phyloP scores from a whole-genome alignment of 2,888 invertebrate genomes.

The Microplitis manilae region DNA sequence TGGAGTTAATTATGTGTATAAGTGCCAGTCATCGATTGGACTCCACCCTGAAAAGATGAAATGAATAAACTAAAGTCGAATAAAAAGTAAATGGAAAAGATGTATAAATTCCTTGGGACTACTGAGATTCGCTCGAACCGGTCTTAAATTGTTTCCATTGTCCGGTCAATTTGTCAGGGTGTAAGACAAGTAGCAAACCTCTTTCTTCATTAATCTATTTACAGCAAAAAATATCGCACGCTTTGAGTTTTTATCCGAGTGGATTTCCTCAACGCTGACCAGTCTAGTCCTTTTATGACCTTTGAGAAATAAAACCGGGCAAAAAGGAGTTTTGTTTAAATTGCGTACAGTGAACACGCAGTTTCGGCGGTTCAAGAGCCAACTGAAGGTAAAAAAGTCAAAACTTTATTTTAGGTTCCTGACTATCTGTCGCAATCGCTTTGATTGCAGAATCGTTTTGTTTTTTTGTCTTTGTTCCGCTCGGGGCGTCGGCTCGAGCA shows the following conservation, averaged over 20 bases:
- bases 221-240: neutral
- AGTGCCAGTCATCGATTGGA: neutral
- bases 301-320: neutral
- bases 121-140: slow-evolving; percentile 55
- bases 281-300: neutral
- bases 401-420: neutral
- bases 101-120: slow-evolving; percentile 61
- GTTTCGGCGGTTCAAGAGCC: slow-evolving; percentile 14
- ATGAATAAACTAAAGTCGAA: slow-evolving; percentile 19
- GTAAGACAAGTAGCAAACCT: slow-evolving; percentile 67
- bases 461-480: slow-evolving; percentile 23
- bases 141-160: slow-evolving; percentile 70
- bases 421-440: neutral
- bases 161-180: slow-evolving; percentile 68
- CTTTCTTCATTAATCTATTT: slow-evolving; percentile 15
- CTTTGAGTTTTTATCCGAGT: slow-evolving; percentile 9
- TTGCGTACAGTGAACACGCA: slow-evolving; percentile 32
- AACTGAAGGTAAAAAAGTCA: too few species aligned
- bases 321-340: slow-evolving; percentile 14
- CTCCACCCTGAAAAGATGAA: slow-evolving; percentile 19
- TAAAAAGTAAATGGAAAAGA: slow-evolving; percentile 30
- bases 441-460: neutral
- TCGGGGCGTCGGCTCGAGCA: slow-evolving; percentile 57
- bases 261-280: neutral
- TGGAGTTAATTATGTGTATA: neutral